Evolutionary conservation across 1,140 invertebrate genomes (phyloP).

Genomic region (Mylabris phalerata): DNA sequence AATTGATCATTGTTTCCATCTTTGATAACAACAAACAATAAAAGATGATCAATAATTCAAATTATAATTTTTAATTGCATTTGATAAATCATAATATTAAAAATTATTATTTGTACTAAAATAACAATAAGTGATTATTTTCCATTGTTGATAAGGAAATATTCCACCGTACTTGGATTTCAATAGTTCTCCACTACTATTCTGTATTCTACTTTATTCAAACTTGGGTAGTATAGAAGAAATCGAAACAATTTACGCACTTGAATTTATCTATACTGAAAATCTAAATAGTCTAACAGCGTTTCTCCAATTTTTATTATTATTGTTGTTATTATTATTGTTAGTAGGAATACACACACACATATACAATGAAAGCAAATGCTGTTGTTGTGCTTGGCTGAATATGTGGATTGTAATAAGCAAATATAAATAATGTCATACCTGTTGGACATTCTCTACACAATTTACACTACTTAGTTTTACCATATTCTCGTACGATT

Average conservation of each 20-base stretch:
- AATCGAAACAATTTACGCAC: constrained; percentile 7
- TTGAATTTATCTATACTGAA: constrained; percentile 3
- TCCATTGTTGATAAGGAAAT: background rate
- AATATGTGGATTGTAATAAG: constrained; percentile 17
- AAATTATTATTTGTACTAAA: background rate
- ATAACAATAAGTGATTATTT: constrained; percentile 14
- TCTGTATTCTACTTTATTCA: constrained; percentile 1
- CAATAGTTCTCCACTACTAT: constrained; percentile 5
- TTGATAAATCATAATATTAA: no score
- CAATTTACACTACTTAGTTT: constrained; percentile 8
- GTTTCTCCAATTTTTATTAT: constrained; percentile 3
- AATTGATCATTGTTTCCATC: no score
- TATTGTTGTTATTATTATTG: background rate
- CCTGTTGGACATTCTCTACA: constrained; percentile 11
- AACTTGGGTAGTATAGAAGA: background rate
- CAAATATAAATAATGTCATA: constrained; percentile 12
- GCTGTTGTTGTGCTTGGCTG: constrained; percentile 8
- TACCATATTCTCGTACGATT: no score
- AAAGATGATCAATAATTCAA: no score
- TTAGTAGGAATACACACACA: no score
- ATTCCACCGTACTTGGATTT: no score
- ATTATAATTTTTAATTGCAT: no score
- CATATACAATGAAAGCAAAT: constrained; percentile 8
- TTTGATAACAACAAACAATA: no score
- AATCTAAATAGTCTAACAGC: constrained; percentile 9